A percentile compares a stretch with the other conserved stretches of the same genome.
phyloP scores from a whole-genome alignment of 2,113 vertebrate genomes.

The Tamias sibiricus region DNA sequence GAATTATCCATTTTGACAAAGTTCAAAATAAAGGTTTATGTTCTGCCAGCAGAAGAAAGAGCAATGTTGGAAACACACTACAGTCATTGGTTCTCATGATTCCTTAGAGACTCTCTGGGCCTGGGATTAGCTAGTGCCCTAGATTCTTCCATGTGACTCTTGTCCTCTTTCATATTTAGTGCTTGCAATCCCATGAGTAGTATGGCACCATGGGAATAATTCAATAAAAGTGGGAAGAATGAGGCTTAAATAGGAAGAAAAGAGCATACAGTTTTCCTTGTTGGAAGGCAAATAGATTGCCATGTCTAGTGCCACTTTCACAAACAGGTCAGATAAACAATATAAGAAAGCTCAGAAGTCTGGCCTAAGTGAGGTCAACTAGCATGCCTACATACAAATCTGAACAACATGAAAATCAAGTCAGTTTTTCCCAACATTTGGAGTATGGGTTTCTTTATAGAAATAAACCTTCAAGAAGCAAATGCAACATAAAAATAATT shows the following conservation, averaged over 20 bases:
- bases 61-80: not conserved
- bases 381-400: not conserved
- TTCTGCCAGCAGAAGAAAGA: not conserved
- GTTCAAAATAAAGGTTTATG: not conserved
- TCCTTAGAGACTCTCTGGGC: not conserved
- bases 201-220: not conserved
- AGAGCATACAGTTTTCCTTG: not conserved
- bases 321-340: not conserved
- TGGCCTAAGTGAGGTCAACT: not conserved
- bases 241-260: not conserved
- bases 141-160: not conserved
- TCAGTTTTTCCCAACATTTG: not conserved
- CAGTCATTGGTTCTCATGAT: not conserved
- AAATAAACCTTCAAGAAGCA: not conserved
- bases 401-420: not conserved
- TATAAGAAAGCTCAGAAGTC: not conserved
- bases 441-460: not conserved
- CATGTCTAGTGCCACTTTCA: not conserved
- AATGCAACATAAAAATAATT: not conserved
- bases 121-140: not conserved
- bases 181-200: not conserved
- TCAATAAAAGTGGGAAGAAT: not conserved
- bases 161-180: not conserved
- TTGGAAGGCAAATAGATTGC: not conserved
- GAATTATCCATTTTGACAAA: conserved; percentile 1